Evolutionary conservation across 2,113 vertebrate genomes (phyloP).

Genomic region (Catharus fuscescens): DNA sequence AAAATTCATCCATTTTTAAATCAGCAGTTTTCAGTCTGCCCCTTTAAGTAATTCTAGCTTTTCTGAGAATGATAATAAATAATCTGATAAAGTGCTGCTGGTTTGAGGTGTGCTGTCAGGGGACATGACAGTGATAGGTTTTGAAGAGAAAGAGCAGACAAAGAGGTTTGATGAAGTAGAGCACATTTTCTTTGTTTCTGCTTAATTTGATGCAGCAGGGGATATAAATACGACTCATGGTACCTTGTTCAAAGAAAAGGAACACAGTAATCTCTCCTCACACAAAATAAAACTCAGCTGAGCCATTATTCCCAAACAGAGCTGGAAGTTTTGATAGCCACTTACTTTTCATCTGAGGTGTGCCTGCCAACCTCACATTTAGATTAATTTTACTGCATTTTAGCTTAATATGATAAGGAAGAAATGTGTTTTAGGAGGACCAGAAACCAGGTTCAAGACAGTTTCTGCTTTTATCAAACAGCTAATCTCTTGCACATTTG

Average conservation of each 20-base stretch:
- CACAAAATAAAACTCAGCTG: background rate
- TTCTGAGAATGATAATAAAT: background rate
- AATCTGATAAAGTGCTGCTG: background rate
- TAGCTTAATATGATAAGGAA: background rate
- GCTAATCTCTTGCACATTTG: background rate
- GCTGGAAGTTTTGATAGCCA: background rate
- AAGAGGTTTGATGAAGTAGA: constrained; percentile 2
- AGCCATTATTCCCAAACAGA: background rate
- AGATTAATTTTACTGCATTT: background rate
- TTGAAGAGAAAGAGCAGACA: constrained; percentile 6
- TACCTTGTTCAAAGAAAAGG: background rate
- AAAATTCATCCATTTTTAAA: background rate
- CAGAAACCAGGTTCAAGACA: background rate
- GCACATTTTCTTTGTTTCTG: constrained; percentile 39
- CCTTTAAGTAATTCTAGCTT: background rate
- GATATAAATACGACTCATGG: background rate
- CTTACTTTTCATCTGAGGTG: background rate
- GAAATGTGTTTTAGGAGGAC: background rate
- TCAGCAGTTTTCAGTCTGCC: background rate
- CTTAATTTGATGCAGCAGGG: constrained; percentile 24
- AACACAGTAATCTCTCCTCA: background rate
- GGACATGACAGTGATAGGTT: constrained; percentile 2
- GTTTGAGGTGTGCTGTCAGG: background rate
- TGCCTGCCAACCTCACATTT: background rate
- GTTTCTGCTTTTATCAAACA: background rate